phyloP scores from a whole-genome alignment of 2,797 vertebrate species.

The Leucoraja ocellata region DNA sequence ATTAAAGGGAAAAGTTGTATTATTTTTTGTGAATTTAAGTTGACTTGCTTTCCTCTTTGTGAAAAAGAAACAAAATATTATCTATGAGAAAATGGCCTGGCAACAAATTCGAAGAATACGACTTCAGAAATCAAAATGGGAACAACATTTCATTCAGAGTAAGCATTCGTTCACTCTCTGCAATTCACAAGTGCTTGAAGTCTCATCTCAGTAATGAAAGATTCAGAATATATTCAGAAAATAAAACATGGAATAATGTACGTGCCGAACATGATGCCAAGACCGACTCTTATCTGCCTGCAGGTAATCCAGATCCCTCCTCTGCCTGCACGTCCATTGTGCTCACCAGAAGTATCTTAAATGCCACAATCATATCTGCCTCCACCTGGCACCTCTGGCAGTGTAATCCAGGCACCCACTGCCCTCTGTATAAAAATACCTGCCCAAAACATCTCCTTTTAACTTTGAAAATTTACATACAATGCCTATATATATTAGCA shows the following conservation, averaged over 20 bases:
- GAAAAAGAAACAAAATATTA: not conserved
- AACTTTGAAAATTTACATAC: not conserved
- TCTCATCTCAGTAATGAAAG: not conserved
- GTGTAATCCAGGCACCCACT: too few relatives aligned
- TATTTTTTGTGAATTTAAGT: not conserved
- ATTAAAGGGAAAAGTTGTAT: not conserved
- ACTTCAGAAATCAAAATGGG: not conserved
- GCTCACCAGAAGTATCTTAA: too few relatives aligned
- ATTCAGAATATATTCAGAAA: not conserved
- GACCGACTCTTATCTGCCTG: too few relatives aligned
- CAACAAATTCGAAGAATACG: not conserved
- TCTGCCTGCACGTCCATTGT: too few relatives aligned
- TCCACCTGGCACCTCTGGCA: too few relatives aligned
- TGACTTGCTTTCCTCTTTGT: not conserved
- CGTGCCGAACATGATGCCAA: too few relatives aligned
- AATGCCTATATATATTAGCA: not conserved
- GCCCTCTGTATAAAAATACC: too few relatives aligned
- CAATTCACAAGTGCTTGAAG: not conserved
- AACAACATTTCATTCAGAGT: too few relatives aligned
- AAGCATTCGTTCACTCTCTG: not conserved
- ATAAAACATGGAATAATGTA: too few relatives aligned
- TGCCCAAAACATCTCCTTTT: too few relatives aligned
- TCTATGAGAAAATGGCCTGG: not conserved
- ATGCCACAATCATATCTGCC: too few relatives aligned
- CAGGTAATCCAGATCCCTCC: too few relatives aligned